These are phyloP conservation scores for Typhlomys cinereus DNA, from an alignment of 2,113 vertebrate species.

Conservation along the genomic window DNA sequence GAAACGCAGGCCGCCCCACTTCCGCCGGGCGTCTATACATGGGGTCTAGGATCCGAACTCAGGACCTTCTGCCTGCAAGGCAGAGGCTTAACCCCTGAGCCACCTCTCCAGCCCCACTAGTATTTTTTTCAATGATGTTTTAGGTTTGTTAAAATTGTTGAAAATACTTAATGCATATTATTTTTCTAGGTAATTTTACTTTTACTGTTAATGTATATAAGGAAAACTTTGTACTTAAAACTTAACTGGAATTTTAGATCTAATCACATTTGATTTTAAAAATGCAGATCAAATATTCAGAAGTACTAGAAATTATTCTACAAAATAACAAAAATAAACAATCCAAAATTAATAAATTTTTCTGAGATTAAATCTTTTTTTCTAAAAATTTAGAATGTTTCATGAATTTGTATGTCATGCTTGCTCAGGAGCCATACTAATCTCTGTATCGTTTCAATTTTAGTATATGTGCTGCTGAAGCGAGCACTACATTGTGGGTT, in stretches of 20 bases:
- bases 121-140: not conserved
- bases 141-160: not conserved
- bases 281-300: not conserved
- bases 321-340: not conserved
- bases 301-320: not conserved
- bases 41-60: no score
- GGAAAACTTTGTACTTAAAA: not conserved
- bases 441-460: no score
- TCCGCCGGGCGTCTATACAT: no score
- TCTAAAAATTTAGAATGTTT: no score
- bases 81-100: no score
- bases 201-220: not conserved
- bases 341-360: not conserved
- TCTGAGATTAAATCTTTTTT: not conserved
- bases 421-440: no score
- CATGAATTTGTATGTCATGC: no score
- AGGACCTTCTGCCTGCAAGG: no score
- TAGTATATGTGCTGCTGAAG: no score
- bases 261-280: not conserved
- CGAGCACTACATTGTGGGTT: no score
- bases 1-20: no score
- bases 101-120: no score
- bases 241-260: constrained; percentile 26
- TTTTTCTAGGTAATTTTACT: constrained; percentile 34
- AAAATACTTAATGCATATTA: not conserved